These are phyloP conservation scores for Hipparchia sbordonii DNA, from an alignment of 2,888 invertebrate species.

Conservation along the genomic window DNA sequence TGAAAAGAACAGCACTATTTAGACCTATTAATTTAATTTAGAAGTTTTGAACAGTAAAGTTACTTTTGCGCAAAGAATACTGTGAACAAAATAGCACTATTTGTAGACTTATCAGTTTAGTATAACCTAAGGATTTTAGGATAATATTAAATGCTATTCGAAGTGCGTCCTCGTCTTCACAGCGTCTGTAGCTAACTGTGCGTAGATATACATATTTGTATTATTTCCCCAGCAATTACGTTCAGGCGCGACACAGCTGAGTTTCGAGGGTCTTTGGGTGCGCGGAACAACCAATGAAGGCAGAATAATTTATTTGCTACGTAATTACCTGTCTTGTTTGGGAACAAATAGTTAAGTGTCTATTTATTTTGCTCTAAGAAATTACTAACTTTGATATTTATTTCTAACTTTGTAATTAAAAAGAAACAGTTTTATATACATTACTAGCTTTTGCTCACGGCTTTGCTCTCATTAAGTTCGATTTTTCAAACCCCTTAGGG, in stretches of 20 bases:
- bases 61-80: neutral
- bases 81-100: neutral
- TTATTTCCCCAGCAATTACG: slow-evolving; percentile 71
- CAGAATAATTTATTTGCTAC: slow-evolving; percentile 59
- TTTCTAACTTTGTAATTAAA: neutral
- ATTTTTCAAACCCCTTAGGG: too few species aligned
- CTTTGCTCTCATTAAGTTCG: too few species aligned
- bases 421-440: neutral
- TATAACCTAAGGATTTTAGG: too few species aligned
- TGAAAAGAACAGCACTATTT: too few species aligned
- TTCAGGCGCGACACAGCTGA: slow-evolving; percentile 56
- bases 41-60: too few species aligned
- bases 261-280: slow-evolving; percentile 55
- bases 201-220: slow-evolving; percentile 54
- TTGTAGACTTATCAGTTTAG: neutral
- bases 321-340: slow-evolving; percentile 55
- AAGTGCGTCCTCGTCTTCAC: slow-evolving; percentile 48
- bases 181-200: slow-evolving; percentile 24
- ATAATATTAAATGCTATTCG: slow-evolving; percentile 54
- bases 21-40: too few species aligned
- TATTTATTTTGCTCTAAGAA: slow-evolving; percentile 26
- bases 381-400: neutral
- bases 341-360: slow-evolving; percentile 39
- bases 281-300: slow-evolving; percentile 57
- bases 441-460: neutral